Conservation (phyloP, 2,113 vertebrate genomes). For the Phalacrocorax carbo region DNA sequence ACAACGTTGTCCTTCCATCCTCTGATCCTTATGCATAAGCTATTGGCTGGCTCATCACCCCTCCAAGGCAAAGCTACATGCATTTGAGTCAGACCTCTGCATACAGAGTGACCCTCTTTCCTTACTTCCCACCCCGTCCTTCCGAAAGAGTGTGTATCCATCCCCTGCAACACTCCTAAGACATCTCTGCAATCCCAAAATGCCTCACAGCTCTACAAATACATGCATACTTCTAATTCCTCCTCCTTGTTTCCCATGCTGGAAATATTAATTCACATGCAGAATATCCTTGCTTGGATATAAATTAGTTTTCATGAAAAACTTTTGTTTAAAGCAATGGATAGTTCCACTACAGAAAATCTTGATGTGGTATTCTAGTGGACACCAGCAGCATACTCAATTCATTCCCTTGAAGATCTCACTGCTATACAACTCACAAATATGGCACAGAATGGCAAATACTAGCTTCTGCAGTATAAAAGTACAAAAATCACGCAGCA, state of each 20-base stretch:
- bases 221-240: background rate
- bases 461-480: background rate
- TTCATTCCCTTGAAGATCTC: background rate
- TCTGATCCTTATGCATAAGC: background rate
- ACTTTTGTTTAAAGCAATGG: background rate
- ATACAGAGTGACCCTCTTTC: rapidly evolving
- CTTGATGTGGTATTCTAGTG: rapidly evolving
- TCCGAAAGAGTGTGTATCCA: background rate
- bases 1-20: background rate
- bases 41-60: background rate
- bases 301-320: background rate
- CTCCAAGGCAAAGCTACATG: background rate
- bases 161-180: background rate
- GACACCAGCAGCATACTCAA: rapidly evolving
- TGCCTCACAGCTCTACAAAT: background rate
- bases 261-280: background rate
- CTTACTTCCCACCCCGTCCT: background rate
- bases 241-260: background rate
- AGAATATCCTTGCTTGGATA: background rate
- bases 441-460: background rate
- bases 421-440: background rate
- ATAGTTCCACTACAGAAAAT: background rate
- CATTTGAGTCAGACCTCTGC: rapidly evolving
- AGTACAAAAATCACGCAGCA: background rate
- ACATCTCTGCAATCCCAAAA: rapidly evolving